Evolutionary conservation across 1,140 invertebrate species (phyloP), one percentile per base, ranked within the genome.

Genomic region (Papilio helenus): DNA sequence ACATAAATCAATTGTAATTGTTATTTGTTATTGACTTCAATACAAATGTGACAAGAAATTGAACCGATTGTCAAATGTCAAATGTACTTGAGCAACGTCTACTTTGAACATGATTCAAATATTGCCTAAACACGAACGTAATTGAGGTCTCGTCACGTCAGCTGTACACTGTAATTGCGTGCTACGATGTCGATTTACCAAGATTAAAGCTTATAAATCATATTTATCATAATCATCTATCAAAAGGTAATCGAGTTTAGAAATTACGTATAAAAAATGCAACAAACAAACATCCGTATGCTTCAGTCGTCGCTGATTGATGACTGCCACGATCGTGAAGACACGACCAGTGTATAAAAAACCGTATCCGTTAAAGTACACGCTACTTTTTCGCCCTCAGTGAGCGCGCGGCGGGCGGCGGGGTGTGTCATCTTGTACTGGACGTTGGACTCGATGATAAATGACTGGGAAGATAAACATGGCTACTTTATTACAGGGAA

Each of bases 401-500:
- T 79, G 76, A 44, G 73, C 46, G 34, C 29, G 29, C 68, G 14
- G 55, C 51, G 80, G 65, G 79, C 16, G 65, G 16, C 20, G 23
- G 3, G 49, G 79, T 72, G 73, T 88, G 80, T 87, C 90, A 85
- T 73, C 61, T n/a, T 74, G 84, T 10, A 71, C 26, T 88, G 87
- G 90, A 73, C 82, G 55, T 23, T 81, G 80, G 79, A 88, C 86
- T 85, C 85, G 81, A 80, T 93, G 92, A 93, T 93, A 90, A 91
- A 93, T 90, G 90, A 88, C 83, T 83, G 78, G 81, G 77, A 79
- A 85, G 89, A 91, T 89, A 91, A 92, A 91, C 91, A 91, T 85
- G 85, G 88, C 88, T 90, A 92, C 91, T 93, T 93, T 92, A 93
- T 93, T 91, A 92, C 85, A 89, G 86, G 83, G 86, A 83, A 83